Evolutionary conservation across 2,888 invertebrate species (phyloP), one percentile per base, ranked within the genome.

Genomic region (Sinotaia quadrata): DNA sequence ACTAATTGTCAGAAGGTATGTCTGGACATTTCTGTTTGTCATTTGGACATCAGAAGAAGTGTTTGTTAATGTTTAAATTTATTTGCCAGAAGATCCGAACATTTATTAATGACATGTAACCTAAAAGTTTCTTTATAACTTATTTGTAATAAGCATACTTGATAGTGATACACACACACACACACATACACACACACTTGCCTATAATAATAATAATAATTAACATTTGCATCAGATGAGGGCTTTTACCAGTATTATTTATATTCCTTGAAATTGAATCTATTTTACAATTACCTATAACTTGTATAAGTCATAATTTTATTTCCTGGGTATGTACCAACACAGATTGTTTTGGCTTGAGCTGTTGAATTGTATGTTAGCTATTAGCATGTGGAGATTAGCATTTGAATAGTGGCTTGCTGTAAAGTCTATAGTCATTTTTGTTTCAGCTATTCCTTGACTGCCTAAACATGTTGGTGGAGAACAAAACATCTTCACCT

Each of bases 361-460:
- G 3, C 27, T 18, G 24, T 31, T 56, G 18, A 18, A 18, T 15
- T 2, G 7, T 21, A 12, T 12, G 7, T 27, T 31, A 24, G 5
- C 10, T 31, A 56, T n/a, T 33, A 33, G 8, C 7, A 1, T 41
- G 54, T 2, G 31, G 2, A 37, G n/a, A 47, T 31, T 15, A 62
- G 33, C 47, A 7, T 18, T 54, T 18, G 12, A 24, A 36, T 63
- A 15, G 18, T 36, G 7, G 7, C 12, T 44, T 31, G 8, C 3
- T 27, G 15, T 33, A 4, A 10, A 18, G 15, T 66, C n/a, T 57
- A 2, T 10, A 7, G 2, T 61, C 51, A 2, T 56, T 54, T 24
- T 37, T 7, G 7, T 34, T 41, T 2, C 68, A 75, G 75, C 24
- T 72, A 24, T 71, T 75, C 56, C 15, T 33, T 18, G 69, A 75